Evolutionary conservation across 2,888 invertebrate genomes (phyloP), one percentile per base, ranked within the genome.

Genomic region (Tiliacea citrago): DNA sequence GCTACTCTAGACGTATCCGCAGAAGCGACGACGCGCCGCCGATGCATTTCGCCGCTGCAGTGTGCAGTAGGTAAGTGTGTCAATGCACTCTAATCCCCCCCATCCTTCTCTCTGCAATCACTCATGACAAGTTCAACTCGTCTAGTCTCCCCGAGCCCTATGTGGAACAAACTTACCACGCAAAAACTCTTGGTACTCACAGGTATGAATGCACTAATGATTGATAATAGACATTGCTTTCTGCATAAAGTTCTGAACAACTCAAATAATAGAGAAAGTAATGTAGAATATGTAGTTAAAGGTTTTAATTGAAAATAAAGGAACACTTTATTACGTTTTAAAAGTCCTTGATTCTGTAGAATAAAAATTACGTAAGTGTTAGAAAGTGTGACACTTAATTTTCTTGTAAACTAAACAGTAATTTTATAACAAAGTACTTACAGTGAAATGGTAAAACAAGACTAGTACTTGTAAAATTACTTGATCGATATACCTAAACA

Each of bases 61-160:
- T 92, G 90, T 93, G 93, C 94, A 95, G 94, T 96, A 95, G 96
- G 96, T 96, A 96, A 96, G 95, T 96, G 89, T 95, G 96, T 94
- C 96, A 94, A 95, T 95, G 96, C 95, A 96, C 96, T 96, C 94
- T 91, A 91, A 93, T 94, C 95, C 94, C 94, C 95, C 90, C 94
- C 90, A 89, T 90, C 89, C 88, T 92, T 93, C 91, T 93, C 92
- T 93, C 91, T 91, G 93, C 93, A 93, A 94, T 95, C 93, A 94
- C 93, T 95, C 93, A 94, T 94, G 93, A 93, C 94, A 93, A 94
- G 94, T 94, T 94, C 93, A 93, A 90, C 92, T 91, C 86, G 92
- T 93, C 93, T 95, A 93, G 92, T 90, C 86, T 83, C 75, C 67
- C 73, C 75, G 39, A 82, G 83, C 79, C 88, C 86, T 88, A 91